phyloP scores from a whole-genome alignment of 1,140 invertebrate genomes.

The Aphis gossypii region DNA sequence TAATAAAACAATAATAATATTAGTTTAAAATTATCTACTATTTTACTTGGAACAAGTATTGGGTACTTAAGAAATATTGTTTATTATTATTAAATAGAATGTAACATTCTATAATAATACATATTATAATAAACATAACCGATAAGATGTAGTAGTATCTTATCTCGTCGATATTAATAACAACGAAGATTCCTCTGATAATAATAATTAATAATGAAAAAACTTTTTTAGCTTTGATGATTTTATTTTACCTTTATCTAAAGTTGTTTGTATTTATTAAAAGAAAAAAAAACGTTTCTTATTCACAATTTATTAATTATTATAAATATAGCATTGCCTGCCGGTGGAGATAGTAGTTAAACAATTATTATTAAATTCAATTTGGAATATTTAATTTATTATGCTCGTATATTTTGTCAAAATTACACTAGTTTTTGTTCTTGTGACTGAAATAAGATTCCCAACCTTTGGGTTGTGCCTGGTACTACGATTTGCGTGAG shows the following conservation, averaged over 20 bases:
- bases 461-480: neutral
- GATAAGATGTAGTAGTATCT: no score
- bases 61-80: no score
- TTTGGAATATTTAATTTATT: neutral
- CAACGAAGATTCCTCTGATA: no score
- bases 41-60: no score
- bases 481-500: slow-evolving; percentile 32
- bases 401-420: neutral
- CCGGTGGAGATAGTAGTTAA: neutral
- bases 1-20: neutral
- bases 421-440: neutral
- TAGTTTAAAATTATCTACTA: neutral
- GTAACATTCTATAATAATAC: no score
- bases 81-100: no score
- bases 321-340: neutral
- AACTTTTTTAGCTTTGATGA: neutral
- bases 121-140: no score
- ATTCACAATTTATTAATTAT: neutral
- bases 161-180: no score
- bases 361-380: neutral
- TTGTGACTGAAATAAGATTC: neutral
- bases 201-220: no score
- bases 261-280: neutral
- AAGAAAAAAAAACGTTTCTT: neutral
- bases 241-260: neutral